These are phyloP conservation scores for Cetoscarus ocellatus DNA, from an alignment of 2,797 vertebrate species.

Conservation along the genomic window DNA sequence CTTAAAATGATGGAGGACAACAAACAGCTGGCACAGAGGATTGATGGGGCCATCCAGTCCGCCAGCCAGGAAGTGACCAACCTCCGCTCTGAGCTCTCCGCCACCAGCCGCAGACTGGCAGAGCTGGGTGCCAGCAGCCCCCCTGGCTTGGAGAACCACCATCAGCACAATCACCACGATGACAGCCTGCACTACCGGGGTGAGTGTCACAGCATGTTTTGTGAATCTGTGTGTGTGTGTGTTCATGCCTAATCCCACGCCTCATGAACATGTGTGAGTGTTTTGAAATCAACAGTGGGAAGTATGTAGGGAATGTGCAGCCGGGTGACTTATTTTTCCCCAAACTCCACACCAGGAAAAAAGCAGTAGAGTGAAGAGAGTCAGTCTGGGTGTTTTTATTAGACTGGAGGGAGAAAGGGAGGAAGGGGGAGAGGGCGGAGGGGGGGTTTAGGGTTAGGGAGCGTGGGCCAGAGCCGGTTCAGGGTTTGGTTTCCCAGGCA, in stretches of 20 bases:
- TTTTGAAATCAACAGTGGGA: conserved; percentile 61
- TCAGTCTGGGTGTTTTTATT: conserved; percentile 54
- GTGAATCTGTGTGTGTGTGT: conserved; percentile 16
- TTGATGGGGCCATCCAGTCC: conserved; percentile 93
- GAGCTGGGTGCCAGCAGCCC: conserved; percentile 89
- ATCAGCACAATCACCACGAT: conserved; percentile 86
- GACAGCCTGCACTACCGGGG: conserved; percentile 78
- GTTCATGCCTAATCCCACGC: conserved; percentile 5
- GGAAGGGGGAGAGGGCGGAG: not conserved
- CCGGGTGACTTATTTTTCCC: conserved; percentile 46
- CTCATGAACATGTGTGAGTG: conserved; percentile 61
- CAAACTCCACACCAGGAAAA: conserved; percentile 47
- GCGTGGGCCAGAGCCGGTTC: conserved; percentile 62
- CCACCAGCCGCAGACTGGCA: conserved; percentile 92
- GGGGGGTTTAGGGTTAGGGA: conserved; percentile 64
- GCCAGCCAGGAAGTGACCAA: conserved; percentile 94
- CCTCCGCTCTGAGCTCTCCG: conserved; percentile 91
- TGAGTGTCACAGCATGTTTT: conserved; percentile 62
- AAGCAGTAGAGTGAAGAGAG: conserved; percentile 33
- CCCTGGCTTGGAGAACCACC: conserved; percentile 87
- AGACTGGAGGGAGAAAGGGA: conserved; percentile 34
- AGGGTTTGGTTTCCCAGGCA: conserved; percentile 78
- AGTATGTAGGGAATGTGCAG: conserved; percentile 66
- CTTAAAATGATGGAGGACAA: conserved; percentile 97
- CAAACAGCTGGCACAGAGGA: conserved; percentile 93